Evolutionary conservation across 1,140 invertebrate species (phyloP), one percentile per base, ranked within the genome.

Genomic region (Mycetomoellerius zeteki): DNA sequence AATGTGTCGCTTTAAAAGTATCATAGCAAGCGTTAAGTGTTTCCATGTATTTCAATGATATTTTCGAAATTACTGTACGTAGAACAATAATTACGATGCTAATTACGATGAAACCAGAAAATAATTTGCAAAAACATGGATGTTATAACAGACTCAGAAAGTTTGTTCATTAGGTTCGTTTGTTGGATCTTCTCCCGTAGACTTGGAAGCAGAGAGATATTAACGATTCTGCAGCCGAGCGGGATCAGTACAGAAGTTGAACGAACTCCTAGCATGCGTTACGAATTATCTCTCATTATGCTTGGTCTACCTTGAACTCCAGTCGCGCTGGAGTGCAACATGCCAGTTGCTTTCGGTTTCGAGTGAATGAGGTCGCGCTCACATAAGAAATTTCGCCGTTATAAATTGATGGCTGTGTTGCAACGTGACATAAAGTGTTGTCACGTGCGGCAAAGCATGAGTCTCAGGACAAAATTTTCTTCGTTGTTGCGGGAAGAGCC

Each of bases 241-340:
- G 37, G 65, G 67, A 84, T 84, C 19, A 50, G 10, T 43, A 43
- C 37, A 84, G 67, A 85, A 85, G 72, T 85, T 78, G 82, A 85
- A 85, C 16, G 82, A 85, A 85, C 60, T 85, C 47, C 10, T 24
- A 47, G 85, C 62, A 50, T 86, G 76, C 64, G 54, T 30, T 60
- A 60, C 60, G 24, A 80, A 86, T 82, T 81, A 80, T 86, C 64
- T 24, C 43, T 82, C 85, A 80, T 86, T 86, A 86, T 86, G 58
- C 64, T 71, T 7, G 85, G 60, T 47, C 50, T 80, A 78, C 85
- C 76, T 82, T 80, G 85, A 80, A 86, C 76, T 85, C 27, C 21
- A 72, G 37, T n/a, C 54, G 37, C 54, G 24, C n/a, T 56, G 50
- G 27, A 65, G 62, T 50, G 7, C 33, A 33, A 72, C 71, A 64